Evolutionary conservation across 1,140 invertebrate species (phyloP), one percentile per base, ranked within the genome.

Genomic region (Drosophila sp.): DNA sequence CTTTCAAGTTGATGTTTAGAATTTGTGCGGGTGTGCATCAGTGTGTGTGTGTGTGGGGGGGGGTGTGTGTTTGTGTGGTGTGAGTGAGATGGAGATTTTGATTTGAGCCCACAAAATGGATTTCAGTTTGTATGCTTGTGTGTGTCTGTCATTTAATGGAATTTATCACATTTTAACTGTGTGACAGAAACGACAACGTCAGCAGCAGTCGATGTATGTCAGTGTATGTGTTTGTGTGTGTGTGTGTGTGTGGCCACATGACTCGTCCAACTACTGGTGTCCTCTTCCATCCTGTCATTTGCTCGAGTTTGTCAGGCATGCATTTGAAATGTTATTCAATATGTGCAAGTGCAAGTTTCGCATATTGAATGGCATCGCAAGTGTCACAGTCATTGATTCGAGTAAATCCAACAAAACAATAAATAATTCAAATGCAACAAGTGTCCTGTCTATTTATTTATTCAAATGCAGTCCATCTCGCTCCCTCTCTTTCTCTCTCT

Each of bases 121-220:
- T 79, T 87, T 86, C 82, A 53, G 9, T 18, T 45, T 27, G 5
- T 46, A 32, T 65, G 64, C 63, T 59, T 53, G 27, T 69, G 80
- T 80, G 27, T 41, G 53, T 38, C 82, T 86, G 78, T 78, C 83
- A 87, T 83, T 82, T 87, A 87, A 87, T 87, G 76, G 83, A 87
- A 87, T 87, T 87, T 87, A 87, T 87, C 83, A 87, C 82, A 87
- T 87, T 87, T 87, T 82, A 87, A 87, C 82, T 79, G 78, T 76
- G 83, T 87, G 82, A 87, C 82, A 87, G 75, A 70, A 87, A 67
- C 57, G 80, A 76, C 76, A 78, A 70, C 62, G 71, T 67, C 73
- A 74, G 76, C 56, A 79, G 61, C 72, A 57, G 51, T 38, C 9
- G 13, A 13, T 29, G 27, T 43, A 27, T 9, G 32, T 18, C n/a